A percentile compares a stretch with the other conserved stretches of the same genome.
Evolutionary conservation across 2,113 vertebrate genomes (phyloP).

Genomic region (Lathamus discolor): DNA sequence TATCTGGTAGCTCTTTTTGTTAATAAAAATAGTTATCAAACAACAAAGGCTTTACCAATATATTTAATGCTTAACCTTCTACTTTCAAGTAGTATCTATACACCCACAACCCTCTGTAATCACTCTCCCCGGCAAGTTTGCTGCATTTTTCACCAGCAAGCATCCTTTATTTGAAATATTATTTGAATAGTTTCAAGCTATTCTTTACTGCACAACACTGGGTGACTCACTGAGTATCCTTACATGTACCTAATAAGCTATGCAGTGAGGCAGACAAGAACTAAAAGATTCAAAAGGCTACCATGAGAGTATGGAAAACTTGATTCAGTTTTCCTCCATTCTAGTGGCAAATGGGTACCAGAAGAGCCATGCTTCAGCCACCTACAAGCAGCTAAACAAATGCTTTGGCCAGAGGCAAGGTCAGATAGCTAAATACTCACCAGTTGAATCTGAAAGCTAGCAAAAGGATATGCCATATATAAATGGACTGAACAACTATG

Average conservation of each 20-base stretch:
- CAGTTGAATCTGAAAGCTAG: not conserved
- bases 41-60: not conserved
- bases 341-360: not conserved
- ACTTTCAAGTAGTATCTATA: not conserved
- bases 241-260: not conserved
- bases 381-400: not conserved
- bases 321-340: not conserved
- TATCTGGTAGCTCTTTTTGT: not conserved
- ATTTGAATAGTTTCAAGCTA: not conserved
- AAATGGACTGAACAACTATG: not conserved
- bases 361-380: not conserved
- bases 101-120: fast-evolving
- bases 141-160: not conserved
- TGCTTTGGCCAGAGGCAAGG: not conserved
- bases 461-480: not conserved
- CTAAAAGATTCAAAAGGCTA: not conserved
- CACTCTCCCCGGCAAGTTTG: not conserved
- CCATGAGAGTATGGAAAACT: fast-evolving
- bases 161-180: not conserved
- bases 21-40: not conserved
- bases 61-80: fast-evolving
- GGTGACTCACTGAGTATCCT: not conserved
- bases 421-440: not conserved
- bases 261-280: not conserved
- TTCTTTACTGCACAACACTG: fast-evolving